Conservation (phyloP, 2,888 invertebrate genomes). For the Dusona sp. region DNA sequence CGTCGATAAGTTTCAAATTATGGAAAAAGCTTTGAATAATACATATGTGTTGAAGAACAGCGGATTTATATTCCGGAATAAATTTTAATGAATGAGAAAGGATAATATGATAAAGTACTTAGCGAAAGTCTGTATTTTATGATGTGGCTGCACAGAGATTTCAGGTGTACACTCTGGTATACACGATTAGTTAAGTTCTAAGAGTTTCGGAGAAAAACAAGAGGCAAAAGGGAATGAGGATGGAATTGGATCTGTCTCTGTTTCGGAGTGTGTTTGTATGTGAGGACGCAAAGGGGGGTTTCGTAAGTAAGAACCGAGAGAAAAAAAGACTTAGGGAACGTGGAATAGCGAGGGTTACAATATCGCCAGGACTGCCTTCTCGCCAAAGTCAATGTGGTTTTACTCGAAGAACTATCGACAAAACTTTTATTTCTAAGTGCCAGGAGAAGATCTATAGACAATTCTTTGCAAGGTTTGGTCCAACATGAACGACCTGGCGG, state of each 20-base stretch:
- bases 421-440: conserved; percentile 67
- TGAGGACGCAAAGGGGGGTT: too few species aligned
- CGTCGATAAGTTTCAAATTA: background rate
- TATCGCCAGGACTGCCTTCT: conserved; percentile 22
- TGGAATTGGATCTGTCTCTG: conserved; percentile 37
- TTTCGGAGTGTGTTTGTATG: background rate
- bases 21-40: background rate
- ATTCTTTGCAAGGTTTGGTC: conserved; percentile 43
- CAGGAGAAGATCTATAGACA: conserved; percentile 37
- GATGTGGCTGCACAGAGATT: conserved; percentile 3
- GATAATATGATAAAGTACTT: conserved; percentile 9
- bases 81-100: background rate
- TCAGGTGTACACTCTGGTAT: conserved; percentile 18
- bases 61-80: background rate
- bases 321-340: conserved; percentile 42
- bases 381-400: conserved; percentile 33
- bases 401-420: conserved; percentile 60
- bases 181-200: conserved; percentile 61
- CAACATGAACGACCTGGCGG: conserved; percentile 40
- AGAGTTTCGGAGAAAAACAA: conserved; percentile 65
- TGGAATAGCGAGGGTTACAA: conserved; percentile 25
- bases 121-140: conserved; percentile 13
- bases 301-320: conserved; percentile 17
- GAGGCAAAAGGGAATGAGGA: conserved; percentile 42
- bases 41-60: background rate